These are phyloP conservation scores for Chrysodeixis includens DNA, from an alignment of 2,888 invertebrate genomes.

Conservation along the genomic window DNA sequence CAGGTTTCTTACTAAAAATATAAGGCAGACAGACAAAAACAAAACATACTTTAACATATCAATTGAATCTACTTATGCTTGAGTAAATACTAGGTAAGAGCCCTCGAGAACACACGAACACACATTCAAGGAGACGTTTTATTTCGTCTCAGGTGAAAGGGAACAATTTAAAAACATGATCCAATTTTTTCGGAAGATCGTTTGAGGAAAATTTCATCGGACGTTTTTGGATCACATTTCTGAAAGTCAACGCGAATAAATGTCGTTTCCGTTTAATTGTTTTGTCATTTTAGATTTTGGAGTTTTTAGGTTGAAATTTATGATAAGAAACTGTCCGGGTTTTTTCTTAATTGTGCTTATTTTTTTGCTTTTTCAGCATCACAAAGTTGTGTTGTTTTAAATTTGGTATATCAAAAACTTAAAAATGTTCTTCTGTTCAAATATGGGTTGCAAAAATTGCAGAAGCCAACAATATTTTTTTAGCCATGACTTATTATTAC, in stretches of 20 bases:
- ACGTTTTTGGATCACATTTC: neutral
- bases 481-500: no score
- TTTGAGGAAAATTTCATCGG: neutral
- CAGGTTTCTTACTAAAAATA: no score
- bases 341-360: no score
- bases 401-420: no score
- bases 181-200: neutral
- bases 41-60: constrained; percentile 18
- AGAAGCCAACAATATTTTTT: no score
- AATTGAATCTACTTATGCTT: constrained; percentile 12
- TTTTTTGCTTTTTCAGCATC: no score
- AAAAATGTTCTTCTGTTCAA: no score
- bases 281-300: neutral
- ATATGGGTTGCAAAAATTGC: no score
- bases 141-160: neutral
- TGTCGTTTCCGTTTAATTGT: neutral
- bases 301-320: no score
- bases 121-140: neutral
- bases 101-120: constrained; percentile 10
- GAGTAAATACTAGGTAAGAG: neutral
- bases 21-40: neutral
- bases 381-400: no score
- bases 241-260: neutral
- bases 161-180: constrained; percentile 5
- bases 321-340: no score